Base-by-base conservation (phyloP, 2,113 vertebrate species). In the Fukomys damarensis region DNA sequence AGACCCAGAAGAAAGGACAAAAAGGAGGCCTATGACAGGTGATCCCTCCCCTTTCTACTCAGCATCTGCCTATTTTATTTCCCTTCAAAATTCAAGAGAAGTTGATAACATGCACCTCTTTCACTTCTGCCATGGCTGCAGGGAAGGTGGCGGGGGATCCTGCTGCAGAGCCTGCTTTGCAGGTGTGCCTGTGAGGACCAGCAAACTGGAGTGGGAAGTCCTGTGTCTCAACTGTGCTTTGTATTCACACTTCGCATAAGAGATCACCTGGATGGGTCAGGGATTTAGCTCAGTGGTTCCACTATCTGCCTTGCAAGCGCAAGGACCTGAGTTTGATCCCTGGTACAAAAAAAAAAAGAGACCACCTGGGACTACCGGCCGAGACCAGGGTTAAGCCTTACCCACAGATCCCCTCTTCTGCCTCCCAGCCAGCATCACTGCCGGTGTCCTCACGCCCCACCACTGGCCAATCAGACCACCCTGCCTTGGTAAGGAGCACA, bases 111-210 rank as follows among this genome's bases (percentile, higher is more conserved):
- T 68, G 14, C 66, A 61, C 30, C 19, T 35, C 24, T 30, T 46
- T 54, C 49, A 43, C 22, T 19, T 22, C n/a, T 16, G 6, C 1
- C 2, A n/a, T 52, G 17, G 54, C 11, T 0, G 0, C 0, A 22
- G 26, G n/a, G 54, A 30, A 41, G 79, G 7, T 56, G n/a, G n/a
- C n/a, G n/a, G 41, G 2, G 30, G 38, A n/a, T 10, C 49, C 54
- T 28, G 26, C 89, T 22, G 80, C 12, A 38, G 70, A 59, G 16
- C 38, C 56, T 6, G 12, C n/a, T 63, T 79, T 70, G 32, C 49
- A 81, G 43, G 41, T 54, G 32, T 11, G 3, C 28, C 41, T n/a
- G 63, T 56, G 30, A 35, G 54, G 26, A 56, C n/a, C 59, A 70
- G 17, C 8, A 24, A 61, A 13, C 82, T 81, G 24, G 28, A 89